Evolutionary conservation across 2,113 vertebrate species (phyloP), one percentile per base, ranked within the genome.

Genomic region (Phalacrocorax brasilianus): DNA sequence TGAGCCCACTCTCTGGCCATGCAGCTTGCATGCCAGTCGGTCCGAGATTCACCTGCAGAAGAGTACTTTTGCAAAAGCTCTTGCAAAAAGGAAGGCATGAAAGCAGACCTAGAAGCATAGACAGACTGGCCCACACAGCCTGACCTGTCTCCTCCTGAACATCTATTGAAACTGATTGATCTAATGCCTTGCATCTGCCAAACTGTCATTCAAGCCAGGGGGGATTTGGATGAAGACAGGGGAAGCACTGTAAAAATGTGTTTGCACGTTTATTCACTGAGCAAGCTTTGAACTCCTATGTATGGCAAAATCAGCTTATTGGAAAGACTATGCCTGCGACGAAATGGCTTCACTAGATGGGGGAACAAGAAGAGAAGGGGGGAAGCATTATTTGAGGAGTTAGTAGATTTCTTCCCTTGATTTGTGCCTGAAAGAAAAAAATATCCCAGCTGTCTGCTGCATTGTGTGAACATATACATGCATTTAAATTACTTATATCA

Each of bases 161-260:
- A 65, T 95, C 97, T 95, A 97, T 96, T 96, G 98, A 98, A 98
- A 97, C 98, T 98, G 99, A 99, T 98, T 98, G 98, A 98, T 99
- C 98, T 98, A 95, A 95, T 98, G 98, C 85, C 94, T 97, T 94
- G 96, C 98, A 97, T 98, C 98, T 98, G 97, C 98, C 98, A 97
- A 97, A 94, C 98, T 98, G 98, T 98, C 99, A 98, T 94, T 98
- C 98, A 98, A 93, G 97, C 98, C 97, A 97, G 87, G 92, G 97
- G 98, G 97, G 95, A 98, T 98, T 97, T 98, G 97, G 97, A 98
- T 92, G 42, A 94, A 97, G 97, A 96, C 95, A 95, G 97, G 96
- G 86, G 89, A 53, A 97, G 93, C 95, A 70, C 82, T 96, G 96
- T 96, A 89, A 97, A 97, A 97, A 94, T 35, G 91, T 95, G 90